Conservation (phyloP, 2,113 vertebrate species). For the Dasyornis broadbenti region DNA sequence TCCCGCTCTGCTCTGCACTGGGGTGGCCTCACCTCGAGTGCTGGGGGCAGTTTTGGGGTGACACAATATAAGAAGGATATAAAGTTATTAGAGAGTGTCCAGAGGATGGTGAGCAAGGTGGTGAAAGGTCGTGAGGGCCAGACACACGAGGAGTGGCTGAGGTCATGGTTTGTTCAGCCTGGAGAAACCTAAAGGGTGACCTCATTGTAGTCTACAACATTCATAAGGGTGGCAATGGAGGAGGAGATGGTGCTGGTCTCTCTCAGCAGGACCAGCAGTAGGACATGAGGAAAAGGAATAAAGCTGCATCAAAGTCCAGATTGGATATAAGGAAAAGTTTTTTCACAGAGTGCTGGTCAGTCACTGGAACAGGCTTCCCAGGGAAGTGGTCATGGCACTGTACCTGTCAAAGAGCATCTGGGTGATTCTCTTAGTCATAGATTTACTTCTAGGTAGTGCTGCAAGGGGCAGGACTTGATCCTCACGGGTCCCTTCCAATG, state of each 20-base stretch:
- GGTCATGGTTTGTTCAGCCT: not conserved
- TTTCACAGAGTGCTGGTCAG: not conserved
- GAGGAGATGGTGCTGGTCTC: not conserved
- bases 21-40: fast-evolving
- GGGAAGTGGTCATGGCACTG: not conserved
- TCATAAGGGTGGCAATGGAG: fast-evolving
- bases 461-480: not conserved
- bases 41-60: fast-evolving
- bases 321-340: not conserved
- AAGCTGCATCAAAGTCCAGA: not conserved
- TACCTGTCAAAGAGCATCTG: not conserved
- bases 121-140: not conserved
- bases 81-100: not conserved
- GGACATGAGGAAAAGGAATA: not conserved
- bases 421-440: not conserved
- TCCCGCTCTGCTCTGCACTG: fast-evolving
- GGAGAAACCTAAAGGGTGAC: not conserved
- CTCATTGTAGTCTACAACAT: not conserved
- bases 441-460: not conserved
- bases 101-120: not conserved
- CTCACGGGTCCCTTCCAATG: not conserved
- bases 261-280: not conserved
- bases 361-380: not conserved
- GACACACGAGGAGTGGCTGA: not conserved
- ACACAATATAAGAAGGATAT: not conserved